phyloP scores from a whole-genome alignment of 2,888 invertebrate genomes.

The Amiota mariae region DNA sequence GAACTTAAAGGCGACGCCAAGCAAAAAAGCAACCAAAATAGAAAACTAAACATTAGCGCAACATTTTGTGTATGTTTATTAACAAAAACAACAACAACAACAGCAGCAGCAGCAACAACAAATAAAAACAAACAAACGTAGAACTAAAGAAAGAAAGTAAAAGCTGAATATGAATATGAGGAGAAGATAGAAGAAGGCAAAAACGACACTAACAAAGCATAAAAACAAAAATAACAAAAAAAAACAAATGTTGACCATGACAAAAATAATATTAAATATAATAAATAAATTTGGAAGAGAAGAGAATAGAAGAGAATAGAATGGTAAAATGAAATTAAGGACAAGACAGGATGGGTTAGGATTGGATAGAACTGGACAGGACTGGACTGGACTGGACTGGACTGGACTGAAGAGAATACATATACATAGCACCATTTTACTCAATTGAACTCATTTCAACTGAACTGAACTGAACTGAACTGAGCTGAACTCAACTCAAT shows the following conservation, averaged over 20 bases:
- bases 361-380: background rate
- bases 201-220: background rate
- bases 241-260: background rate
- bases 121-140: no score
- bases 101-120: background rate
- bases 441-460: background rate
- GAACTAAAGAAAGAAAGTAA: no score
- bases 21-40: background rate
- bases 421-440: background rate
- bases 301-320: background rate
- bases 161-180: no score
- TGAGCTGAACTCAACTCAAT: background rate
- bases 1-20: no score
- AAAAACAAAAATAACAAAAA: background rate
- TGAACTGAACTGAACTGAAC: background rate
- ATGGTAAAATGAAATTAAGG: background rate
- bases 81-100: background rate
- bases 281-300: conserved; percentile 15
- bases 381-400: background rate
- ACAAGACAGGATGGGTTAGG: background rate
- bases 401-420: no score
- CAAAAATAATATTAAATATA: conserved; percentile 21
- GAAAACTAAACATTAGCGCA: conserved; percentile 10
- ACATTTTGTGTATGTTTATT: conserved; percentile 23
- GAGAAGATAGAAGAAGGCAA: background rate